A percentile compares a stretch with the other conserved stretches of the same genome.
phyloP scores from a whole-genome alignment of 2,797 vertebrate species.

The Thunnus albacares region DNA sequence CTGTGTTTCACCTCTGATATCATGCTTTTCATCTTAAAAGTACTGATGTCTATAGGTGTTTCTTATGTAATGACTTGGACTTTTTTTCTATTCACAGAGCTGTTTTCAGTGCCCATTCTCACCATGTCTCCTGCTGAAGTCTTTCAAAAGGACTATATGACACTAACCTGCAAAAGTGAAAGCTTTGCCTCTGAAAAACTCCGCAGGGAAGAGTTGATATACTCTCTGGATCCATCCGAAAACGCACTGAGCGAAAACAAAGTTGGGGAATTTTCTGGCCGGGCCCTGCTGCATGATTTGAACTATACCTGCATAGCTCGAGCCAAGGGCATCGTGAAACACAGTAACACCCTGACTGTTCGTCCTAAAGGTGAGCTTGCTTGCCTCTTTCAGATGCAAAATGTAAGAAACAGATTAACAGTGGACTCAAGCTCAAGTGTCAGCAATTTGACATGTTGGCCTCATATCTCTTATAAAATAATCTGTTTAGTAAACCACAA shows the following conservation, averaged over 20 bases:
- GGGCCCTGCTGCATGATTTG: slow-evolving; percentile 46
- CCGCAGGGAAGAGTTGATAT: slow-evolving; percentile 54
- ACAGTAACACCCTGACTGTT: slow-evolving; percentile 63
- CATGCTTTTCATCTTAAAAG: neutral
- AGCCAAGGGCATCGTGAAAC: slow-evolving; percentile 75
- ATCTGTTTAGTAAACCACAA: too few relatives aligned
- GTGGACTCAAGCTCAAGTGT: neutral
- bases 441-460: neutral
- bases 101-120: slow-evolving; percentile 83
- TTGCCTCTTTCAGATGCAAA: neutral
- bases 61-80: neutral
- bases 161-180: slow-evolving; percentile 74
- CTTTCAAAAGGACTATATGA: slow-evolving; percentile 74
- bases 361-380: slow-evolving; percentile 79
- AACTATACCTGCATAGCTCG: slow-evolving; percentile 79
- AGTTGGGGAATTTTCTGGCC: slow-evolving; percentile 55
- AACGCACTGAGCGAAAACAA: fast-evolving
- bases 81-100: slow-evolving; percentile 72
- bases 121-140: slow-evolving; percentile 70
- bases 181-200: slow-evolving; percentile 57
- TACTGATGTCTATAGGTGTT: neutral
- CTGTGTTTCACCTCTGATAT: neutral
- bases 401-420: neutral
- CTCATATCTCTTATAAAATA: too few relatives aligned
- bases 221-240: slow-evolving; percentile 56